Base-by-base conservation (phyloP, 2,888 invertebrate genomes). In the Camponotus fellah region DNA sequence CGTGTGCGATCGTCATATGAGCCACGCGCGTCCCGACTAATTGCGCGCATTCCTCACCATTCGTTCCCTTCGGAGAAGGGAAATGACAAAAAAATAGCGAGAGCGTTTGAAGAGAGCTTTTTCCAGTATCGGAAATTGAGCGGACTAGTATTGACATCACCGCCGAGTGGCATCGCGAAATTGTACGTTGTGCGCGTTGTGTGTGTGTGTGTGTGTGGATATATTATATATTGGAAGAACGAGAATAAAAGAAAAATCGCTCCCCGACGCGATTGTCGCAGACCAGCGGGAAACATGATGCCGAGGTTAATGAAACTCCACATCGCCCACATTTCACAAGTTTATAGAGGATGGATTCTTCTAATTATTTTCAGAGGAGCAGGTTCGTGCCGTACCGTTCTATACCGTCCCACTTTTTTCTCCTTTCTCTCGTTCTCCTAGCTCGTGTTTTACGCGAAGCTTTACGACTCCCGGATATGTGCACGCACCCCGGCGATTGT, bases 51-150 rank as follows among this genome's bases (percentile, higher is more conserved):
- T 68, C 37, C 37, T 46, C 26, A 17, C 17, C 71, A 5, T 14
- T 12, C 21, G 58, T 21, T 26, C 26, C 26, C 26, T 26, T 17
- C n/a, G 40, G 53, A n/a, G 56, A 43, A 72, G 46, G 72, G 8
- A 53, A 53, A 46, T 37, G 58, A 46, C 32, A 21, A 46, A 79
- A 53, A 60, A 60, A 77, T 53, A 68, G 58, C 43, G 58, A 46
- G 65, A 56, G 34, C 60, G 79, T 49, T 66, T 77, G 77, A 72
- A 74, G 68, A 60, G 71, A 43, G 37, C n/a, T 85, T 69, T 75
- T 58, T 43, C 74, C 75, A 60, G 69, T 86, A 85, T 86, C 82
- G 85, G 74, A 79, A 82, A 82, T 86, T 77, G 77, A 71, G 76
- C 85, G 82, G 43, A 37, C 85, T 60, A 77, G 56, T 49, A 74